These are phyloP conservation scores for Babylonia areolata DNA, from an alignment of 1,140 invertebrate species.

Conservation along the genomic window DNA sequence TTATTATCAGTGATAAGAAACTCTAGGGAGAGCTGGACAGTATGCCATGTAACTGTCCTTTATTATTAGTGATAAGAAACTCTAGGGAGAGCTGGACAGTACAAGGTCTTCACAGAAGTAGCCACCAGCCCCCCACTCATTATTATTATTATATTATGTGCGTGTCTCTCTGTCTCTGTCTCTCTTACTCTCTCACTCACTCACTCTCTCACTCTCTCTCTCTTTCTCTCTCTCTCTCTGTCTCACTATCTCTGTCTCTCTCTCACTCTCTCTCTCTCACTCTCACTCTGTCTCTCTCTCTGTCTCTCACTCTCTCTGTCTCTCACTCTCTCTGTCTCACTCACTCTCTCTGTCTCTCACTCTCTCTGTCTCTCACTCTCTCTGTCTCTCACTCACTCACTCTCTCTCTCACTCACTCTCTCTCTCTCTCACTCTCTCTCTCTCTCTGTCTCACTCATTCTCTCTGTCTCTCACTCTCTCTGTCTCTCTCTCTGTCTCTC, in stretches of 20 bases:
- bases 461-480: background rate
- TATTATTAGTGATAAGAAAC: no score
- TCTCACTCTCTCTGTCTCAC: background rate
- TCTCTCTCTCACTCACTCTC: background rate
- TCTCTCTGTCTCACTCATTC: background rate
- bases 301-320: background rate
- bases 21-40: no score
- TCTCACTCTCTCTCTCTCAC: background rate
- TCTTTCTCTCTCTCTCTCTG: no score
- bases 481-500: conserved; percentile 2
- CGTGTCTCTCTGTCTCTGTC: no score
- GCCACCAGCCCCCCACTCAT: no score
- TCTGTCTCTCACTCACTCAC: background rate
- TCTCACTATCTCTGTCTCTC: no score
- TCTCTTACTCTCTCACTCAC: background rate
- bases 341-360: background rate
- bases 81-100: no score
- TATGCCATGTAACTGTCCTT: no score
- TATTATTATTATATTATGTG: background rate
- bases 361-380: background rate
- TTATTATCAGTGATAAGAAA: no score
- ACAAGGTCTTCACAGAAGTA: no score
- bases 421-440: background rate
- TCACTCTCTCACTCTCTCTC: background rate
- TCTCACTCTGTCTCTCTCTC: background rate